Evolutionary conservation across 2,888 invertebrate genomes (phyloP).

Genomic region (Geotrupes spiniger): DNA sequence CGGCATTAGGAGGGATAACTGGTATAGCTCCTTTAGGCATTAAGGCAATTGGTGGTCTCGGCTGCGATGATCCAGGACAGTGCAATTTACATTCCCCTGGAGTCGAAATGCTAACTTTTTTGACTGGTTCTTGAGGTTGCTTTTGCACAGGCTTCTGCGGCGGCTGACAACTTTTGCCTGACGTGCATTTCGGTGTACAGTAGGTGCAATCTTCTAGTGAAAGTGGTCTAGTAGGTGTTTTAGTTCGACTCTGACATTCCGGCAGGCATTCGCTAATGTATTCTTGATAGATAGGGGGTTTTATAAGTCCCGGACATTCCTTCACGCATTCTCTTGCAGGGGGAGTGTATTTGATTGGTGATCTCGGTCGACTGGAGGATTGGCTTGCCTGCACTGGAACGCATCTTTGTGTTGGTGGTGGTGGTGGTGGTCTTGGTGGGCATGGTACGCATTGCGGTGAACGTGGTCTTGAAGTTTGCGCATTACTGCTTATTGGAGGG

Average conservation of each 20-base stretch:
- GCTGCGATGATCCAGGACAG: not conserved
- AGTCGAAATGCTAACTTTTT: not conserved
- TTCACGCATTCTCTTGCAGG: not conserved
- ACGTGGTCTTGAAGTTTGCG: not conserved
- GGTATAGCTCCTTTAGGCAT: slow-evolving; percentile 19
- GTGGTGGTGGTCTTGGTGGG: not conserved
- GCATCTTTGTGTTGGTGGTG: not conserved
- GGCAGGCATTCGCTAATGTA: not conserved
- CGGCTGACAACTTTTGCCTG: not conserved
- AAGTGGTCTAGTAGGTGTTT: not conserved
- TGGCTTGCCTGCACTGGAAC: too few species aligned
- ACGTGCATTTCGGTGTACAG: too few species aligned
- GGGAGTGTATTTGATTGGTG: too few species aligned
- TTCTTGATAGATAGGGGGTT: too few species aligned
- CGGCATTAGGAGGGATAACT: not conserved
- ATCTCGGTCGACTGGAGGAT: too few species aligned
- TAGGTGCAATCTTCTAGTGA: not conserved
- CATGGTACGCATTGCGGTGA: slow-evolving; percentile 2
- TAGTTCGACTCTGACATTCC: not conserved
- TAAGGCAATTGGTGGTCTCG: slow-evolving; percentile 3
- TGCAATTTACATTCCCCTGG: not conserved
- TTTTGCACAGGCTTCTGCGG: not conserved
- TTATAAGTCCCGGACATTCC: not conserved
- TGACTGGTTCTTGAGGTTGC: not conserved
- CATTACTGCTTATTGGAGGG: too few species aligned